phyloP scores from a whole-genome alignment of 2,888 invertebrate genomes.

The Agrotis puta region DNA sequence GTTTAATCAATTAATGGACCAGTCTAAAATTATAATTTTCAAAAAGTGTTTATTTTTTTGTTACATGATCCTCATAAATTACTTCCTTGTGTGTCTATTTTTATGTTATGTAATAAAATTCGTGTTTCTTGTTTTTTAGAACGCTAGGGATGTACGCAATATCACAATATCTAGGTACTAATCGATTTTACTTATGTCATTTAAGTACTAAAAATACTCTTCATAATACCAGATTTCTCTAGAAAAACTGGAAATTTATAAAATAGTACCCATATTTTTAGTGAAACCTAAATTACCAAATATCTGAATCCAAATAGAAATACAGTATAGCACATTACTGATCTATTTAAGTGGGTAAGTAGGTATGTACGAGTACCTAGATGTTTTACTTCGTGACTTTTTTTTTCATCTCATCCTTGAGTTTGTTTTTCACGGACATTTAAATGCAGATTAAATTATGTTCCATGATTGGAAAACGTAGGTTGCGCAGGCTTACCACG shows the following conservation, averaged over 20 bases:
- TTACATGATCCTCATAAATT: slow-evolving; percentile 31
- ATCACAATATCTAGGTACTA: not conserved
- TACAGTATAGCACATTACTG: not conserved
- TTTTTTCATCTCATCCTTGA: no score
- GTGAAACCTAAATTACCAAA: no score
- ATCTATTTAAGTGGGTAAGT: no score
- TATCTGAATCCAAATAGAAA: no score
- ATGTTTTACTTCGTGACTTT: no score
- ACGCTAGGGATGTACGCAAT: no score
- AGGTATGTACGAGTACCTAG: no score
- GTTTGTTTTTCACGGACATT: slow-evolving; percentile 3
- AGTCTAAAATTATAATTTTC: slow-evolving; percentile 9
- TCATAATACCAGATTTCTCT: no score
- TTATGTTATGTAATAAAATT: slow-evolving; percentile 27
- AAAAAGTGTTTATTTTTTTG: slow-evolving; percentile 44
- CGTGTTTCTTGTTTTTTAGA: not conserved
- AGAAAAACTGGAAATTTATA: no score
- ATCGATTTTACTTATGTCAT: no score
- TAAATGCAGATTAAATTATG: slow-evolving; percentile 6
- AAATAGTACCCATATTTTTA: no score
- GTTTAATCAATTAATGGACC: slow-evolving; percentile 41
- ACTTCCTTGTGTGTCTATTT: slow-evolving; percentile 39
- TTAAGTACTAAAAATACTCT: no score
- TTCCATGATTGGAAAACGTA: slow-evolving; percentile 26
- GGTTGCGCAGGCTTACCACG: not conserved